phyloP scores from a whole-genome alignment of 2,113 vertebrate genomes.

The Agelaius tricolor region DNA sequence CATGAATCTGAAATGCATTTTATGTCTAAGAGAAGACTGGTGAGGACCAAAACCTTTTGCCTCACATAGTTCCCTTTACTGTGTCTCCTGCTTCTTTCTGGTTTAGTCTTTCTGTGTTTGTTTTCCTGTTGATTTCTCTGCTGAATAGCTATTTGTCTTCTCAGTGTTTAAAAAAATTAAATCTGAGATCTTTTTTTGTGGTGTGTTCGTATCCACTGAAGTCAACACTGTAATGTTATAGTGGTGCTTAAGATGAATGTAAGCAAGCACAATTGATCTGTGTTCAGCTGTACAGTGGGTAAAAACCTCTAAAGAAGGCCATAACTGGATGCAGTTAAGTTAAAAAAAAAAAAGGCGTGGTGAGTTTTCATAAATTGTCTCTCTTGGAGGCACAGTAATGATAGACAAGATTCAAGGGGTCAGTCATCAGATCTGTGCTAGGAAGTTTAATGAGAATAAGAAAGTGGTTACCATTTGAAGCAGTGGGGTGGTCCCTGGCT shows the following conservation, averaged over 20 bases:
- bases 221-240: background rate
- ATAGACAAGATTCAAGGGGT: background rate
- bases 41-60: background rate
- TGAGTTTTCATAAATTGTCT: background rate
- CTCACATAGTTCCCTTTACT: background rate
- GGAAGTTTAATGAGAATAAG: background rate
- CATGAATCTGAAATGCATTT: background rate
- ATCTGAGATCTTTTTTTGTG: background rate
- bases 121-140: background rate
- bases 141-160: slow-evolving; percentile 8
- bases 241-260: background rate
- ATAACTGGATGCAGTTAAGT: background rate
- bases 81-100: background rate
- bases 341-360: background rate
- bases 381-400: background rate
- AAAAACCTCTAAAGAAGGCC: background rate
- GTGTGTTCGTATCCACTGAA: background rate
- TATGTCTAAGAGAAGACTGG: background rate
- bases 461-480: background rate
- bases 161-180: background rate
- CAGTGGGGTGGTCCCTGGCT: background rate
- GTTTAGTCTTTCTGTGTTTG: background rate
- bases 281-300: background rate
- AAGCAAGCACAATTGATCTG: background rate
- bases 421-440: background rate